Evolutionary conservation across 1,140 invertebrate genomes (phyloP).

Genomic region (Littorina saxatilis): DNA sequence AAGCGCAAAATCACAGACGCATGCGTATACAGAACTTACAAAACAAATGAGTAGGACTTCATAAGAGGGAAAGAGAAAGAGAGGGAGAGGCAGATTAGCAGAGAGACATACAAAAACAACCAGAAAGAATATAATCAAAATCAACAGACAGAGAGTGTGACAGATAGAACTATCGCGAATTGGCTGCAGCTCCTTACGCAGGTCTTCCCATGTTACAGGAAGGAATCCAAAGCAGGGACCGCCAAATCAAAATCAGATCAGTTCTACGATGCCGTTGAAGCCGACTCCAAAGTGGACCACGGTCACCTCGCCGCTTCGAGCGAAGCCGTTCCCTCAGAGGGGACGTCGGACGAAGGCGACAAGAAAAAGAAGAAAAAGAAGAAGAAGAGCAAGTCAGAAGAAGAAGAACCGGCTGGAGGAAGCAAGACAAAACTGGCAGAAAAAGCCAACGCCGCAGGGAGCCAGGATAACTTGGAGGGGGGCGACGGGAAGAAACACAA

Average conservation of each 20-base stretch:
- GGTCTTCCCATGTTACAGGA: neutral
- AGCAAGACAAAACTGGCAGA: neutral
- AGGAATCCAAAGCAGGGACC: neutral
- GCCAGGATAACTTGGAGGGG: neutral
- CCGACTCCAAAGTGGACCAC: neutral
- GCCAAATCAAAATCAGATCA: neutral
- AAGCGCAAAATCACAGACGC: neutral
- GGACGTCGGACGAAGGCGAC: neutral
- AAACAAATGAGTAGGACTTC: no score
- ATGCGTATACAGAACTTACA: neutral
- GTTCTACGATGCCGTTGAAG: constrained; percentile 13
- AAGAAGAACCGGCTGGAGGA: neutral
- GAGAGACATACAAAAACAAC: no score
- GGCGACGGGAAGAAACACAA: neutral
- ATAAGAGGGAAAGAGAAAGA: no score
- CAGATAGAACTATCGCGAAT: no score
- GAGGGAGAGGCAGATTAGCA: no score
- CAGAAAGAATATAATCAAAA: no score
- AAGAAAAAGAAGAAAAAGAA: constrained; percentile 24
- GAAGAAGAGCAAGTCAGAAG: neutral
- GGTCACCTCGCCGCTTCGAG: neutral
- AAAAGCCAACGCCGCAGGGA: neutral
- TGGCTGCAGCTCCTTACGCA: no score
- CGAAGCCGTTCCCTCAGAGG: constrained; percentile 22
- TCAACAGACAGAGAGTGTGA: no score